These are phyloP conservation scores for Eurystomus glaucurus DNA, from an alignment of 2,797 vertebrate genomes.

Conservation along the genomic window DNA sequence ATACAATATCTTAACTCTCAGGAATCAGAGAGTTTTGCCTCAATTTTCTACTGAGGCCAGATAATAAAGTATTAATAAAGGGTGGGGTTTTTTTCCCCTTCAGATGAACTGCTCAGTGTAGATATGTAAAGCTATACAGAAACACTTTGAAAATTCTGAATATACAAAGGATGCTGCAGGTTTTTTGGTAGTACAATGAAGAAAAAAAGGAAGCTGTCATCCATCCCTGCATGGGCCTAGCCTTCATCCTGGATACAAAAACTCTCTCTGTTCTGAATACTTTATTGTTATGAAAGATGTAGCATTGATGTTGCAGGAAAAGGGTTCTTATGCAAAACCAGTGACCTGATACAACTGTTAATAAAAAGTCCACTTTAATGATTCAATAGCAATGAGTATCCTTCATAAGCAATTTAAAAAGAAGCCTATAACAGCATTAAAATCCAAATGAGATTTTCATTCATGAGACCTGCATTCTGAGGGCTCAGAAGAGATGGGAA, in stretches of 20 bases:
- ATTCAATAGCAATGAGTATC: slow-evolving; percentile 31
- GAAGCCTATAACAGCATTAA: background rate
- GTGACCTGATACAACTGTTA: slow-evolving; percentile 32
- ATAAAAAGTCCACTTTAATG: slow-evolving; percentile 49
- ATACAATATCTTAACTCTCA: background rate
- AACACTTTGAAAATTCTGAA: slow-evolving; percentile 1
- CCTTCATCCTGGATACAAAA: background rate
- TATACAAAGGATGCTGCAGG: background rate
- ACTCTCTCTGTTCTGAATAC: background rate
- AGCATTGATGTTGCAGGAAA: background rate
- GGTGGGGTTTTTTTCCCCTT: background rate
- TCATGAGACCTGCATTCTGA: background rate
- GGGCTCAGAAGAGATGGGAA: background rate
- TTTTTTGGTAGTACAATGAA: background rate
- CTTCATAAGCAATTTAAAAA: slow-evolving; percentile 51
- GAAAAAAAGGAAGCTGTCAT: background rate
- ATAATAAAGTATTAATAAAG: slow-evolving; percentile 19
- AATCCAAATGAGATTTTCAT: slow-evolving; percentile 14
- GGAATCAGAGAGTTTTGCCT: background rate
- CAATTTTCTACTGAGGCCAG: background rate
- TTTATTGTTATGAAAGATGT: background rate
- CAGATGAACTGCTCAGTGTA: background rate
- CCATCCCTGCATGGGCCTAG: background rate
- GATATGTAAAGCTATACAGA: background rate
- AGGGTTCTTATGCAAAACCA: slow-evolving; percentile 28